phyloP scores from a whole-genome alignment of 2,797 vertebrate species.

The Danio choprae region DNA sequence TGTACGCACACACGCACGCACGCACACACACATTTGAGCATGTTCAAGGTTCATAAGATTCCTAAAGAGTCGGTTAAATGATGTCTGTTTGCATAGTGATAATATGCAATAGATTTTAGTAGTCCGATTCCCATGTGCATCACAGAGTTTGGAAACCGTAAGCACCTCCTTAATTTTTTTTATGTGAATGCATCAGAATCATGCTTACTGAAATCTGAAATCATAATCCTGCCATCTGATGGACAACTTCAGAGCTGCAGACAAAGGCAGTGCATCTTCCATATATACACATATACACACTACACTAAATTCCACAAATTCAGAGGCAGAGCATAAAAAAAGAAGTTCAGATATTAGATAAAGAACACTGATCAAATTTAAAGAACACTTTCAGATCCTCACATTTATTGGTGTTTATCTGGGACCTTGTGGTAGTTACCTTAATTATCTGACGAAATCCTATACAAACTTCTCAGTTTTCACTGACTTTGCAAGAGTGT shows the following conservation, averaged over 20 bases:
- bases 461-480: no score
- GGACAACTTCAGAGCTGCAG: slow-evolving; percentile 19
- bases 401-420: no score
- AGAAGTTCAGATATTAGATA: no score
- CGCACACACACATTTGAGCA: background rate
- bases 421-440: no score
- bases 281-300: no score
- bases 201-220: background rate
- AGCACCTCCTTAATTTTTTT: background rate
- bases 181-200: background rate
- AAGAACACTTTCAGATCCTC: no score
- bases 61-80: slow-evolving; percentile 9
- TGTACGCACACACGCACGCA: background rate
- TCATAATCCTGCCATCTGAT: slow-evolving; percentile 44
- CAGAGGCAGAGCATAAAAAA: no score
- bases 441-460: no score
- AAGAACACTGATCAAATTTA: no score
- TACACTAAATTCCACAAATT: no score
- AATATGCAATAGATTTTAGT: background rate
- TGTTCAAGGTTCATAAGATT: slow-evolving; percentile 1
- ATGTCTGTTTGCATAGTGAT: background rate
- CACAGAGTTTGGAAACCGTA: background rate
- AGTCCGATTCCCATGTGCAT: background rate
- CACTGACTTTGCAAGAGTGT: no score
- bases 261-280: background rate